These are phyloP conservation scores for Eurois occulta DNA, from an alignment of 2,888 invertebrate species.

Conservation along the genomic window DNA sequence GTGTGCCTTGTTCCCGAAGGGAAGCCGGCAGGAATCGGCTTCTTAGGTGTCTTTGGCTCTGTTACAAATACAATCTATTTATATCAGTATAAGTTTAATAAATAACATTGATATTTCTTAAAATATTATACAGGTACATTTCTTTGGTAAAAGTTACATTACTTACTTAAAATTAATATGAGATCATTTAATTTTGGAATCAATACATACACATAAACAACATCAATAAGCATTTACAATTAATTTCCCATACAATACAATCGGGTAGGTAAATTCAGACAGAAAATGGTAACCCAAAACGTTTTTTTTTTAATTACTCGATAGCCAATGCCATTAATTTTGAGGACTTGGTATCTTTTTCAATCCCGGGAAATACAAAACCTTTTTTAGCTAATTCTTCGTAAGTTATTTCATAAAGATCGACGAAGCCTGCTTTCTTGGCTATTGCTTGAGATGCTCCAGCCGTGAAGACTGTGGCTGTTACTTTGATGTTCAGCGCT, in stretches of 20 bases:
- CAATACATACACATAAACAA: not conserved
- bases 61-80: no score
- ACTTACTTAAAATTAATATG: conserved; percentile 6
- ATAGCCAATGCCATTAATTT: conserved; percentile 85
- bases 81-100: not conserved
- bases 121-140: conserved; percentile 32
- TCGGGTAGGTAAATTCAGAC: conserved; percentile 1
- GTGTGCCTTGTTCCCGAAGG: no score
- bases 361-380: conserved; percentile 83
- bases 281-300: not conserved
- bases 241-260: conserved; percentile 11
- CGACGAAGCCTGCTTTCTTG: conserved; percentile 86
- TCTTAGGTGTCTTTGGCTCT: no score
- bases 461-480: conserved; percentile 89
- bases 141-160: conserved; percentile 26
- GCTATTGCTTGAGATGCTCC: conserved; percentile 88
- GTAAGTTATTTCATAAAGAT: conserved; percentile 83
- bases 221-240: not conserved
- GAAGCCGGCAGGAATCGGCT: no score
- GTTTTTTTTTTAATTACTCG: conserved; percentile 64
- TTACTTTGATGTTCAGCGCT: conserved; percentile 85
- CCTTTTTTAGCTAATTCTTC: conserved; percentile 85
- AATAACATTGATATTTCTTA: not conserved
- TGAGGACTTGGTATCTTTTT: conserved; percentile 82
- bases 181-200: conserved; percentile 21